Evolutionary conservation across 2,113 vertebrate genomes (phyloP), one percentile per base, ranked within the genome.

Genomic region (Platycercus adscitus): DNA sequence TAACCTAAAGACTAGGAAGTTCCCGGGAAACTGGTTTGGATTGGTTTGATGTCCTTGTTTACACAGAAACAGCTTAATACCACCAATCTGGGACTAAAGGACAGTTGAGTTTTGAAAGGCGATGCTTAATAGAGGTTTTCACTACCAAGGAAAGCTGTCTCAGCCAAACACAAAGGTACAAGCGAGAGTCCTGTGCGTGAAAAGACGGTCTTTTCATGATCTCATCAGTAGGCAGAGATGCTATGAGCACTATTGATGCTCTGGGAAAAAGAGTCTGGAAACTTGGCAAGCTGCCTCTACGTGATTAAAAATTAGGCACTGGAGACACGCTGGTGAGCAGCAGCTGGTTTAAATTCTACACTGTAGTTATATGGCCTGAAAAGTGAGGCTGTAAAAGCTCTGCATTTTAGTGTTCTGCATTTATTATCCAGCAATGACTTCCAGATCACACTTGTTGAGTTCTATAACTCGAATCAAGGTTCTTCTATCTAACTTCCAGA

Each of bases 281-380:
- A 90, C 80, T 88, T 96, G 95, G 91, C 96, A 50, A 2, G 29
- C 41, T 88, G 90, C 95, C 86, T 81, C 80, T 78, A n/a, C 0
- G 8, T 86, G 93, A 96, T 97, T 97, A 93, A 95, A 95, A 96
- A 95, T 95, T 92, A 96, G 93, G 81, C 94, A 83, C 94, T 89
- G 81, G 93, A 96, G 95, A 91, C 86, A 53, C 77, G 87, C 85
- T 84, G 88, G 81, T 82, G 70, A 77, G 6, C 37, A 64, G 79
- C 94, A 88, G 93, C 95, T 96, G 93, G 71, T 96, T 93, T 58
- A 66, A 87, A 94, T 93, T 90, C 95, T 85, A 6, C 94, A 77
- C 39, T 46, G 11, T n/a, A 84, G 80, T 91, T 84, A 49, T 78
- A 88, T 12, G 9, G 82, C 88, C 82, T 87, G 95, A 85, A 92